Base-by-base conservation (phyloP, 1,140 invertebrate species). In the Campoletis sonorensis region DNA sequence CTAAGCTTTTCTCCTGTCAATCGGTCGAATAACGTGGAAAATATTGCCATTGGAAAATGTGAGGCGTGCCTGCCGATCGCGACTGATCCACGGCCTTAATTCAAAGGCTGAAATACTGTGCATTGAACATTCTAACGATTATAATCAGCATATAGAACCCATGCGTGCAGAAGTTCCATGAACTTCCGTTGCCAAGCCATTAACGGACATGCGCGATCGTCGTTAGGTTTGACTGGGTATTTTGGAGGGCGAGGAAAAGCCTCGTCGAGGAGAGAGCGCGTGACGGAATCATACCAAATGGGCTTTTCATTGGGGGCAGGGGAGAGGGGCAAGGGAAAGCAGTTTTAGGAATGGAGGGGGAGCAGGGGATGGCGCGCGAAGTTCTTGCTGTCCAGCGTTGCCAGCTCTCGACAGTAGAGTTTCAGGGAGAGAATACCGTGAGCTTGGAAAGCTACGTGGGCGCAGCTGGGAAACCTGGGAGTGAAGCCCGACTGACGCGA, bases 371-470 rank as follows among this genome's bases (percentile, higher is more conserved):
- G 23, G 23, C n/a, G n/a, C n/a, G 61, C 61, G 1, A 15, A 23
- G 21, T 27, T 67, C 23, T 11, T 45, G 3, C 40, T 11, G 61
- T 67, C 61, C 61, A 15, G 23, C 61, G 61, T 67, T 67, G 61
- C 61, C 61, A 67, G 30, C 23, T 67, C 23, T 67, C 61, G 61
- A 67, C 23, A 23, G 18, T 4, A 1, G 54, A n/a, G 54, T 58
- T 67, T 67, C 61, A 67, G 61, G 61, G 61, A 27, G 61, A 23
- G 54, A 58, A 58, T 58, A n/a, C 21, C 61, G 18, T 23, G 54
- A 58, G 54, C 54, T 58, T 58, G 54, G 54, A 58, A 58, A 58
- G 54, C 54, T 58, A 58, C 54, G n/a, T n/a, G 54, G 54, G 54
- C 15, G 54, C 54, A 58, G 54, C 54, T 58, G 54, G 54, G 21